These are phyloP conservation scores for Coreoperca whiteheadi DNA, from an alignment of 2,113 vertebrate species.

Conservation along the genomic window DNA sequence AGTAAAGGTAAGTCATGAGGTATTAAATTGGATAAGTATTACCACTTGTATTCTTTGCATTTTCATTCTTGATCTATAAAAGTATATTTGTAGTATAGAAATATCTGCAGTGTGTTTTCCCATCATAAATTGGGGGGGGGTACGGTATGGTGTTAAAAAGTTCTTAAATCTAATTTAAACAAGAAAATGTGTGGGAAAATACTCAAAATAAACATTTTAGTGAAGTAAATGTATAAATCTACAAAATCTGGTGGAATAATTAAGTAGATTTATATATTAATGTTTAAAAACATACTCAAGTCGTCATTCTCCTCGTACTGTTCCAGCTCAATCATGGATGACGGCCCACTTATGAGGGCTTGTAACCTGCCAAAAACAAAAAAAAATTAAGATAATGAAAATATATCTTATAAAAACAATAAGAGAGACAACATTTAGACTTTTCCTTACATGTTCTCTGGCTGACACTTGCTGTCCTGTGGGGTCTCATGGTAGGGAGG, in stretches of 20 bases:
- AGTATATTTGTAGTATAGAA: not conserved
- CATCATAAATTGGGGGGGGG: too few species aligned
- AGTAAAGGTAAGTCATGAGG: not conserved
- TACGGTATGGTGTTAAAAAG: too few species aligned
- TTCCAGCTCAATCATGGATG: constrained; percentile 74
- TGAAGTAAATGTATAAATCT: not conserved
- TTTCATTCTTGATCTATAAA: not conserved
- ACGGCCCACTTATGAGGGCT: constrained; percentile 77
- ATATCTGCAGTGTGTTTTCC: too few species aligned
- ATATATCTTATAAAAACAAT: not conserved
- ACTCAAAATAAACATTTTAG: not conserved
- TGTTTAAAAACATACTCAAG: constrained; percentile 48
- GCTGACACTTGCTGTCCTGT: not conserved
- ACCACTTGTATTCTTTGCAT: not conserved
- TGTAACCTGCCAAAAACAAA: constrained; percentile 51
- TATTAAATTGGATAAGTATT: not conserved
- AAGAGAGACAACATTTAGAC: not conserved
- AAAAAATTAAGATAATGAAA: not conserved
- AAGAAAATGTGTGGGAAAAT: not conserved
- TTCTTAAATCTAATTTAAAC: too few species aligned
- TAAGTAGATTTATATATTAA: not conserved
- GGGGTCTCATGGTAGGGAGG: not conserved
- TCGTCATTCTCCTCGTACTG: constrained; percentile 56
- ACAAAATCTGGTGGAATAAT: not conserved
- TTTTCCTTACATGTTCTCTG: constrained; percentile 53